Evolutionary conservation across 2,797 vertebrate species (phyloP).

Genomic region (Aplochiton taeniatus): DNA sequence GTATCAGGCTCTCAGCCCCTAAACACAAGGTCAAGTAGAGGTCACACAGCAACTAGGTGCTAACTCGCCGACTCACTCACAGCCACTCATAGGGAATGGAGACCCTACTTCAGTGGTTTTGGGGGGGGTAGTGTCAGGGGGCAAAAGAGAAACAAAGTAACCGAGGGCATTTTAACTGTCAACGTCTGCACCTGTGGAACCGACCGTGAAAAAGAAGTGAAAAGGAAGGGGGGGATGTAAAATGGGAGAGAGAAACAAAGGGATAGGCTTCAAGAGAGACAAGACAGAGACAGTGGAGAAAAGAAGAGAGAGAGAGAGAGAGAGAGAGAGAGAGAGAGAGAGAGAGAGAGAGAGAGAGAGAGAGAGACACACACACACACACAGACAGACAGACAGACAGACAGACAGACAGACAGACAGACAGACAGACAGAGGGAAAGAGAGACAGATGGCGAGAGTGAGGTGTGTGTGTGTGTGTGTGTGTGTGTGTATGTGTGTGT

Average conservation of each 20-base stretch:
- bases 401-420: slow-evolving; percentile 28
- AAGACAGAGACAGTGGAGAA: too few relatives aligned
- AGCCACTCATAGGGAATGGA: slow-evolving; percentile 88
- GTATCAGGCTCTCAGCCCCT: slow-evolving; percentile 50
- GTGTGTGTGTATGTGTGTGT: too few relatives aligned
- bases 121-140: background rate
- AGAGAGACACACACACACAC: background rate
- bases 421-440: slow-evolving; percentile 24
- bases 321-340: slow-evolving; percentile 10
- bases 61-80: slow-evolving; percentile 97
- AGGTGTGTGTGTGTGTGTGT: slow-evolving; percentile 3
- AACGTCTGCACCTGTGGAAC: slow-evolving; percentile 73
- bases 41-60: slow-evolving; percentile 89
- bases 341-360: background rate
- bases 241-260: too few relatives aligned
- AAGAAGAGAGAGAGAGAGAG: slow-evolving; percentile 15
- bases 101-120: slow-evolving; percentile 37
- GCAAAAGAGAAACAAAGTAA: background rate
- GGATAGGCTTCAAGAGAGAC: too few relatives aligned
- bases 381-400: slow-evolving; percentile 6
- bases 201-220: too few relatives aligned
- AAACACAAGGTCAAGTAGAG: slow-evolving; percentile 77
- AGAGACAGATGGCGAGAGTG: background rate
- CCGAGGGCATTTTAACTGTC: slow-evolving; percentile 41
- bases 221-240: too few relatives aligned